Evolutionary conservation across 2,888 invertebrate species (phyloP).

Genomic region (Parnassius apollo): DNA sequence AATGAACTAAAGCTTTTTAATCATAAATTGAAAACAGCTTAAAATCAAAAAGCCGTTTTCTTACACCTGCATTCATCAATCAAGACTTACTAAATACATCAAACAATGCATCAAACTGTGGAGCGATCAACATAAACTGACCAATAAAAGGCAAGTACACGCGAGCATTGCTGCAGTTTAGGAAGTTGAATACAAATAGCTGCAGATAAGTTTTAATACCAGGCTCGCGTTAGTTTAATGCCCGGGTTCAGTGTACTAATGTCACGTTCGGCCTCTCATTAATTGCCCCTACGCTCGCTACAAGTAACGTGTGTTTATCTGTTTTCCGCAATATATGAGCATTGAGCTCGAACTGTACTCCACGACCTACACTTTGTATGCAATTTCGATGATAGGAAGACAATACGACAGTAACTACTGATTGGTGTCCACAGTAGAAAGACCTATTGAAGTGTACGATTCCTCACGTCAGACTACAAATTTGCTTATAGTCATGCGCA

Average conservation of each 20-base stretch:
- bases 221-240: conserved; percentile 67
- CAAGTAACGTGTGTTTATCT: conserved; percentile 68
- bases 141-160: conserved; percentile 40
- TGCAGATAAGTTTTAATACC: conserved; percentile 78
- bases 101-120: conserved; percentile 31
- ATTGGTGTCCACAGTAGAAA: conserved; percentile 8
- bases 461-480: conserved; percentile 12
- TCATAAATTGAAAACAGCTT: not conserved
- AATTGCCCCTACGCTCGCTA: conserved; percentile 63
- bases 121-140: conserved; percentile 35
- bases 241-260: conserved; percentile 71
- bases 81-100: conserved; percentile 32
- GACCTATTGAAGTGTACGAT: conserved; percentile 1
- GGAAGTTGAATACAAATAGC: conserved; percentile 78
- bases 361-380: conserved; percentile 29
- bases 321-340: conserved; percentile 47
- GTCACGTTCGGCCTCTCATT: conserved; percentile 78
- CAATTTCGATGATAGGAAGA: conserved; percentile 26
- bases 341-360: conserved; percentile 28
- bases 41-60: conserved; percentile 37
- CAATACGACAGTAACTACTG: conserved; percentile 24
- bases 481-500: conserved; percentile 13
- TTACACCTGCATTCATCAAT: conserved; percentile 38
- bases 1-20: not conserved
- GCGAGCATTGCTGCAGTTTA: conserved; percentile 55